Base-by-base conservation (phyloP, 2,113 vertebrate species). In the Pao palembangensis region DNA sequence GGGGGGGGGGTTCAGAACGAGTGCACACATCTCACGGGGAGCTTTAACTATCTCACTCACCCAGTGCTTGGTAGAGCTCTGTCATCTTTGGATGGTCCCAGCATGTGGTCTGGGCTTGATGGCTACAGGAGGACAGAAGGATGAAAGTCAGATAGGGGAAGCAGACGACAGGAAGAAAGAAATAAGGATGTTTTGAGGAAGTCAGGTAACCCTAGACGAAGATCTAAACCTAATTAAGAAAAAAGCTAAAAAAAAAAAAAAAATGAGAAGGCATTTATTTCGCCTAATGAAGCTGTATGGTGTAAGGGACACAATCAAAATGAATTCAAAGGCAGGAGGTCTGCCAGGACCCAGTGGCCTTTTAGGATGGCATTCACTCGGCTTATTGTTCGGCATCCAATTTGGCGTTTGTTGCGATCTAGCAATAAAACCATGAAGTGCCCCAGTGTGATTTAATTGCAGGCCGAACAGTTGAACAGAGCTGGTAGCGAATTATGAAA, bases 61-160 rank as follows among this genome's bases (percentile, higher is more conserved):
- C 94, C 73, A 99, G 86, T 0, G 96, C 94, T 81, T 98, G 97
- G 86, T 98, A 99, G 61, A 99, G 71, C 71, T 98, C 96, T 0
- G 94, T 98, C 95, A 99, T 99, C 91, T 98, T 99, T 79, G 97
- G 97, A 90, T 99, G 97, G 87, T 99, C 97, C 97, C 97, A 99
- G 92, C 96, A 98, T 0, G 97, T 99, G 0, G 96, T 99, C 89
- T 99, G 97, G 70, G 95, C 94, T 87, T 99, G 97, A 79, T 99
- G 97, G 87, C 97, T 99, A 76, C 43, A 28, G 41, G 49, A 42
- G 25, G 61, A 57, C 34, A 68, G 44, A 41, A 21, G 7, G 54
- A 54, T 3, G 50, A 67, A 85, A 67, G 11, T 52, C 53, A 73
- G 18, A 20, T 8, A 18, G 18, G 51, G 47, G 38, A 66, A 41